Conservation (phyloP, 2,113 vertebrate species). For the Hemibagrus wyckioides region DNA sequence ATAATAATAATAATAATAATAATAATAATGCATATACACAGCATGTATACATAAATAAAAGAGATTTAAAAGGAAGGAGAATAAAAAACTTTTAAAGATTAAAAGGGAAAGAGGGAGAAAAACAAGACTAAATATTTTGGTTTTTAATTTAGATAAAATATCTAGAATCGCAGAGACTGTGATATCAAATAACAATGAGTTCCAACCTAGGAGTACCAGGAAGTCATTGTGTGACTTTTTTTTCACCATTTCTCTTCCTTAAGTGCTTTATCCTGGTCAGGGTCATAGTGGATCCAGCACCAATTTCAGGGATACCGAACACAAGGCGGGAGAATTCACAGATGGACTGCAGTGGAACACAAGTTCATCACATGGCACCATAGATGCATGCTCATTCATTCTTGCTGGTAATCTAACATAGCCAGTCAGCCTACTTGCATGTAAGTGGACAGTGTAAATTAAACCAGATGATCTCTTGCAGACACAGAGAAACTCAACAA, state of each 20-base stretch:
- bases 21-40: too few species aligned
- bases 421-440: background rate
- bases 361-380: background rate
- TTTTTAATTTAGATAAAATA: background rate
- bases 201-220: background rate
- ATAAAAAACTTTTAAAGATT: too few species aligned
- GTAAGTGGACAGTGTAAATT: background rate
- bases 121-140: too few species aligned
- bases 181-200: background rate
- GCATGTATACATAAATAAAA: background rate
- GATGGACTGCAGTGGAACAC: background rate
- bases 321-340: background rate
- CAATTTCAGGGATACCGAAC: background rate
- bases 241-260: background rate
- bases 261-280: too few species aligned
- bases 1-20: too few species aligned
- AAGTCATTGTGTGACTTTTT: background rate
- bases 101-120: too few species aligned
- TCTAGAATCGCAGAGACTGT: background rate
- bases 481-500: background rate
- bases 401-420: background rate
- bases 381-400: background rate
- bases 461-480: too few species aligned
- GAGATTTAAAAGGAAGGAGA: too few species aligned
- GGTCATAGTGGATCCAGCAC: background rate